Evolutionary conservation across 2,113 vertebrate species (phyloP).

Genomic region (Alligator sinensis): DNA sequence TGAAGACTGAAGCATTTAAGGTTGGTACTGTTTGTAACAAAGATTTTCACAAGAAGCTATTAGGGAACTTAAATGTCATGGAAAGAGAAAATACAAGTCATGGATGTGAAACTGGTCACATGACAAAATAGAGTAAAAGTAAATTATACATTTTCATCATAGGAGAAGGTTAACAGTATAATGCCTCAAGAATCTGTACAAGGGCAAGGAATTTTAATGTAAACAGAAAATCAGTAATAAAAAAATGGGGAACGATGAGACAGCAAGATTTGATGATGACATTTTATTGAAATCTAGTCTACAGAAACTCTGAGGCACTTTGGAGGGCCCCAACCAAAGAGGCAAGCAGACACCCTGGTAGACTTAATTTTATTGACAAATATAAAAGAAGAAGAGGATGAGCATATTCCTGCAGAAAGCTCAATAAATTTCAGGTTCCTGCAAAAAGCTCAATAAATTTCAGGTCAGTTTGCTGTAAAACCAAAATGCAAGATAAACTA

Average conservation of each 20-base stretch:
- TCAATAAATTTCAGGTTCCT: not conserved
- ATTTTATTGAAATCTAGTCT: not conserved
- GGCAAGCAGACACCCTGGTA: not conserved
- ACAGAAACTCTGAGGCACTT: not conserved
- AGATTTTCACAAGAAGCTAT: not conserved
- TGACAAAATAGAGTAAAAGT: not conserved
- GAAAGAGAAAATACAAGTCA: not conserved
- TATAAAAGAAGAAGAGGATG: not conserved
- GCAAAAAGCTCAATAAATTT: not conserved
- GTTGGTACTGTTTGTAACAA: not conserved
- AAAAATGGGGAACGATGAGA: not conserved
- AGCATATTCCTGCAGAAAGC: not conserved
- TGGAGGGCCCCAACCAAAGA: not conserved
- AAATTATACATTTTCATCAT: not conserved
- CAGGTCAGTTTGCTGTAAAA: not conserved
- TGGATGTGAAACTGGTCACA: fast-evolving
- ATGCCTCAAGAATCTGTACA: not conserved
- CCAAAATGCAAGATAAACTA: not conserved
- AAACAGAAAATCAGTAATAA: not conserved
- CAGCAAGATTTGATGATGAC: not conserved
- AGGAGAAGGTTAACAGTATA: not conserved
- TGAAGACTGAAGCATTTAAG: not conserved
- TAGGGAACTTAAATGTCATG: not conserved
- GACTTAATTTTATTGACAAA: not conserved
- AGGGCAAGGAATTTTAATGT: not conserved